Percentiles rank a stretch among this genome's conserved stretches.
phyloP scores from a whole-genome alignment of 2,113 vertebrate genomes.

The Sturnira hondurensis region DNA sequence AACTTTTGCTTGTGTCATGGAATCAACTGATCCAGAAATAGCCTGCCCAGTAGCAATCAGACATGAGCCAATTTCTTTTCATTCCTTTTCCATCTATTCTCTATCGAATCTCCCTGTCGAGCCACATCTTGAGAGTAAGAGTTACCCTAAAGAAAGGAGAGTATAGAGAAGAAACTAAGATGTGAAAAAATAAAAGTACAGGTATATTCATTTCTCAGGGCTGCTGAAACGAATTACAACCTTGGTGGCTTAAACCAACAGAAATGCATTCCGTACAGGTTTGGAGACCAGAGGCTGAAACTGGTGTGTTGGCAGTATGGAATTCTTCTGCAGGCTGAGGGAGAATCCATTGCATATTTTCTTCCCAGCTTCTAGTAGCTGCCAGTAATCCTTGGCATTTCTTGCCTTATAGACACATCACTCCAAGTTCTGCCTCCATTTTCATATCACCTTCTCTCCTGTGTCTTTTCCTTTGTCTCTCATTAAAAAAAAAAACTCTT shows the following conservation, averaged over 20 bases:
- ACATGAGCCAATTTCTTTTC: neutral
- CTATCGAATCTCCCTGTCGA: neutral
- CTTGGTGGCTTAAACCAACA: neutral
- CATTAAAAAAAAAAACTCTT: neutral
- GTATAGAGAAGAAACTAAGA: neutral
- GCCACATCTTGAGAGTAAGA: neutral
- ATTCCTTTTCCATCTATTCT: neutral
- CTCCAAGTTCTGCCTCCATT: neutral
- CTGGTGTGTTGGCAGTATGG: neutral
- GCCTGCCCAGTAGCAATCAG: neutral
- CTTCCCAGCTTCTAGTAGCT: neutral
- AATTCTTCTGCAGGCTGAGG: neutral
- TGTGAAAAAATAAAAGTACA: neutral
- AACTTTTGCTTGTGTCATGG: neutral
- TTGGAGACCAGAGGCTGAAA: neutral
- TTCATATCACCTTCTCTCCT: neutral
- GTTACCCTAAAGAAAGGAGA: neutral
- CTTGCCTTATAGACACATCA: neutral
- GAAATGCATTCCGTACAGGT: neutral
- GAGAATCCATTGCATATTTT: neutral
- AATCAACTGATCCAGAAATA: slow-evolving; percentile 13
- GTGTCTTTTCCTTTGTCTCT: neutral
- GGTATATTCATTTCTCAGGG: neutral
- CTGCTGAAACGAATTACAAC: neutral
- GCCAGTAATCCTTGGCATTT: neutral